These are phyloP conservation scores for Brachypteracias leptosomus DNA, from an alignment of 2,113 vertebrate genomes.

Conservation along the genomic window DNA sequence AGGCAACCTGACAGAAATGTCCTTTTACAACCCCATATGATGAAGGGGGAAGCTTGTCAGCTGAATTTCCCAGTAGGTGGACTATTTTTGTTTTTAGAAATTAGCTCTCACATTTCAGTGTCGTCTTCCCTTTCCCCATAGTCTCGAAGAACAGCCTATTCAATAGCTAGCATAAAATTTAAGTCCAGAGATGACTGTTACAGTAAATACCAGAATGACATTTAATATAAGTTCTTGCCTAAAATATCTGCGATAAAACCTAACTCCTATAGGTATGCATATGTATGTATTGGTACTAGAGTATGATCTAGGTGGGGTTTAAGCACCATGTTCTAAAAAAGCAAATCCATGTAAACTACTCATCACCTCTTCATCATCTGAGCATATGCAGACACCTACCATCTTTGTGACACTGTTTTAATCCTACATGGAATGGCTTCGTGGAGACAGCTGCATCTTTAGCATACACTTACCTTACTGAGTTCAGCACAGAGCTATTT, in stretches of 20 bases:
- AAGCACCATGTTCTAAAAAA: not conserved
- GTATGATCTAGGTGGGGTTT: not conserved
- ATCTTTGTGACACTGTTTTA: not conserved
- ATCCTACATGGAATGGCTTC: not conserved
- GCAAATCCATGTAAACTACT: not conserved
- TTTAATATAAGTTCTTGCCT: slow-evolving; percentile 3
- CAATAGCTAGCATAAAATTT: not conserved
- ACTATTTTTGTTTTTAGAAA: not conserved
- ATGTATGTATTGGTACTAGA: not conserved
- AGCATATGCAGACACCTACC: slow-evolving; percentile 13
- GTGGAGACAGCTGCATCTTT: not conserved
- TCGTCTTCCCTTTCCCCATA: not conserved
- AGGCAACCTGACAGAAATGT: not conserved
- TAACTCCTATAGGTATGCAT: not conserved
- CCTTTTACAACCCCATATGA: not conserved
- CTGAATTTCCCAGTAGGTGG: not conserved
- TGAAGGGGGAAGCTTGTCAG: not conserved
- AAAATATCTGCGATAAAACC: not conserved
- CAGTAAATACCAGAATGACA: slow-evolving; percentile 8
- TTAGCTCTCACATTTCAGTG: not conserved
- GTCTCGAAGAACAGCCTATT: not conserved
- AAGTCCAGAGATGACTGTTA: not conserved
- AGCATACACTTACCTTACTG: not conserved
- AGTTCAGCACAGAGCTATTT: not conserved
- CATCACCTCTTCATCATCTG: slow-evolving; percentile 7